Conservation (phyloP, 2,888 invertebrate species). For the Eupithecia inturbata region DNA sequence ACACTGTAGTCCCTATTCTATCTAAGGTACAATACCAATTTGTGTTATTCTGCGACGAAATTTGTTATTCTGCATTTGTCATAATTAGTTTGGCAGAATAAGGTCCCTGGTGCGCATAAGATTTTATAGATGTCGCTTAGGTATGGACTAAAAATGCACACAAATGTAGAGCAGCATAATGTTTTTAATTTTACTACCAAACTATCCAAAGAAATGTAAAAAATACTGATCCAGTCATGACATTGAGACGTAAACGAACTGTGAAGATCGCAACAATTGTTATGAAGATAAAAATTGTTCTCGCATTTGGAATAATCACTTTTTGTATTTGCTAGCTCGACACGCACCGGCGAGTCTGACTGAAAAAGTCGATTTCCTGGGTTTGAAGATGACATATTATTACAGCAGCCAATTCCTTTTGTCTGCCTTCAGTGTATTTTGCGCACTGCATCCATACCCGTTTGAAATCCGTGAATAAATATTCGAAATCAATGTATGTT, state of each 20-base stretch:
- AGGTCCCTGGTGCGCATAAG: neutral
- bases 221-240: constrained; percentile 41
- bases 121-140: too few relatives aligned
- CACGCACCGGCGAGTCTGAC: constrained; percentile 20
- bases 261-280: constrained; percentile 64
- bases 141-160: neutral
- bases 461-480: neutral
- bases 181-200: neutral
- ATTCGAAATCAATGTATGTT: neutral
- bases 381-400: constrained; percentile 13
- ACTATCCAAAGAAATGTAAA: constrained; percentile 9
- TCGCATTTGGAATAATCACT: constrained; percentile 37
- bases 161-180: neutral
- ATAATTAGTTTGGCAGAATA: neutral
- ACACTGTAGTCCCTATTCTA: neutral
- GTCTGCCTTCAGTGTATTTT: neutral
- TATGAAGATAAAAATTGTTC: constrained; percentile 40
- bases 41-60: neutral
- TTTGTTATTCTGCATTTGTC: too few relatives aligned
- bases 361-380: constrained; percentile 28
- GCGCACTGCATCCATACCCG: neutral
- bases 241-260: constrained; percentile 67
- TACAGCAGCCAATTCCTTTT: neutral
- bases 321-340: constrained; percentile 31
- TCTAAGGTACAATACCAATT: neutral